These are phyloP conservation scores for Eupithecia insigniata DNA, from an alignment of 2,888 invertebrate species.

Conservation along the genomic window DNA sequence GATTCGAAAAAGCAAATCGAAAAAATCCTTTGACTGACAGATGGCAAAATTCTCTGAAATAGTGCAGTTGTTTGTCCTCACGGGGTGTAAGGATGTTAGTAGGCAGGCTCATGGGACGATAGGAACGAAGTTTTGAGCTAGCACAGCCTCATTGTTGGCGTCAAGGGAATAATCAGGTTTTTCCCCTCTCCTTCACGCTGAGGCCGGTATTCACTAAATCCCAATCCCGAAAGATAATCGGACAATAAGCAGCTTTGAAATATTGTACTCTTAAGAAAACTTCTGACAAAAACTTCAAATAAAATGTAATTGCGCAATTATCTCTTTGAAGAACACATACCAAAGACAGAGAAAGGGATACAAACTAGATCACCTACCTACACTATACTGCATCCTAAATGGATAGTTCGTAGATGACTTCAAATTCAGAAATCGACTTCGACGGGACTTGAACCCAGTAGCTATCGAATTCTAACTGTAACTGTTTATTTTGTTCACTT, in stretches of 20 bases:
- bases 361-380: background rate
- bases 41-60: background rate
- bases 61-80: background rate
- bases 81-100: background rate
- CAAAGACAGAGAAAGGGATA: background rate
- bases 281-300: background rate
- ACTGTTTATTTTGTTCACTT: background rate
- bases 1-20: background rate
- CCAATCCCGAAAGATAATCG: background rate
- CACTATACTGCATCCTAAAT: too few species aligned
- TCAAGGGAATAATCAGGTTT: constrained; percentile 4
- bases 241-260: background rate
- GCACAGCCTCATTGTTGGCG: background rate
- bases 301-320: background rate
- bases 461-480: too few species aligned
- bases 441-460: too few species aligned
- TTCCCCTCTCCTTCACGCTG: background rate
- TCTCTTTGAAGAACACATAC: background rate
- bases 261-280: too few species aligned
- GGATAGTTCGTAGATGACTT: too few species aligned
- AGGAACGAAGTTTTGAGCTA: constrained; percentile 4
- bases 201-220: background rate
- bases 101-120: background rate
- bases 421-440: too few species aligned
- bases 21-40: constrained; percentile 1